These are phyloP conservation scores for Melanophora roralis DNA, from an alignment of 2,888 invertebrate genomes.

Conservation along the genomic window DNA sequence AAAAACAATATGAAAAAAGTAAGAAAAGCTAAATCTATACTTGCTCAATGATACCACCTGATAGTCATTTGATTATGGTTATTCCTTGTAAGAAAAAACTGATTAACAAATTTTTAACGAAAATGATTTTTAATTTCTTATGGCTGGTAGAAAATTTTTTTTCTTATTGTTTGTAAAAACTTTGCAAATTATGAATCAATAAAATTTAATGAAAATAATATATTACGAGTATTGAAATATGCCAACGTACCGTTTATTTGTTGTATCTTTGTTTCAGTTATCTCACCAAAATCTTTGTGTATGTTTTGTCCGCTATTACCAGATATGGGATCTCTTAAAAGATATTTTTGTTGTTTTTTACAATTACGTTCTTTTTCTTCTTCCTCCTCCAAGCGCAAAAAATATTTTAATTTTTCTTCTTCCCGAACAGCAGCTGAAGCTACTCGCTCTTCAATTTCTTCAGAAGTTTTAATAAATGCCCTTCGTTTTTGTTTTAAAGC, in stretches of 20 bases:
- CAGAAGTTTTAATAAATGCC: constrained; percentile 85
- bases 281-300: constrained; percentile 71
- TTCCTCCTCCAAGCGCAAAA: constrained; percentile 45
- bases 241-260: constrained; percentile 74
- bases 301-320: constrained; percentile 43
- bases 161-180: too few species aligned
- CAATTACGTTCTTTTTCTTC: constrained; percentile 43
- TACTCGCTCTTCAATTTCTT: constrained; percentile 85
- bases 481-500: constrained; percentile 81
- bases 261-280: constrained; percentile 73
- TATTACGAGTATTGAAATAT: constrained; percentile 38
- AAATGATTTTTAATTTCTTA: too few species aligned
- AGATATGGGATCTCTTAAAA: constrained; percentile 32
- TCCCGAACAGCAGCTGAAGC: constrained; percentile 81
- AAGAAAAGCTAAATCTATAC: too few species aligned
- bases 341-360: constrained; percentile 44
- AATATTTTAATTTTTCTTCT: constrained; percentile 71
- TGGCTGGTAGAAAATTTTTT: too few species aligned
- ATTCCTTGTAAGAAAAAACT: too few species aligned
- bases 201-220: constrained; percentile 18
- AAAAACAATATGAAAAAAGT: too few species aligned
- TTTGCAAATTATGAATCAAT: neutral
- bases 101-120: too few species aligned
- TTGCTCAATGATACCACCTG: too few species aligned
- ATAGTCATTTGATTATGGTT: too few species aligned